phyloP scores from a whole-genome alignment of 2,113 vertebrate species.

The Pelvicachromis taeniatus region DNA sequence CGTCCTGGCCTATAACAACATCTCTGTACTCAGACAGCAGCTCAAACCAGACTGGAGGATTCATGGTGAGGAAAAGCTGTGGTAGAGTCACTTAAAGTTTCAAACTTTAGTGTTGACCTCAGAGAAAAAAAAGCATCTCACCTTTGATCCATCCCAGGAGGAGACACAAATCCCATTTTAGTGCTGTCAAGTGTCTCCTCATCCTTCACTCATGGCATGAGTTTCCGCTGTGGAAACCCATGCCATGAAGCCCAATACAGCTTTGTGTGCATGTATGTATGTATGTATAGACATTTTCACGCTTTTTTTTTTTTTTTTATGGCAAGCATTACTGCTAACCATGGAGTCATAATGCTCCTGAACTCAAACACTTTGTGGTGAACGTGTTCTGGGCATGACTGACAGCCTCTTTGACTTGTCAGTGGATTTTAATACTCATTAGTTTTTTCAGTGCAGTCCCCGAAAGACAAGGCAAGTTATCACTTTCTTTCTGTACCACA shows the following conservation, averaged over 20 bases:
- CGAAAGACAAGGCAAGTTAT: not conserved
- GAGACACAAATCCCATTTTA: not conserved
- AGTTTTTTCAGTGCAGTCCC: not conserved
- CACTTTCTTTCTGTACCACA: not conserved
- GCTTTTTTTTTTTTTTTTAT: not conserved
- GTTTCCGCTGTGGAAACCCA: not conserved
- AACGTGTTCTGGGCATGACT: not conserved
- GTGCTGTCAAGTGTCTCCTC: not conserved
- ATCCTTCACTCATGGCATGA: not conserved
- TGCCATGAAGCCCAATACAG: not conserved
- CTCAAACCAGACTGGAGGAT: constrained; percentile 86
- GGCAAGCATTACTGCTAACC: not conserved
- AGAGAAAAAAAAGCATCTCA: not conserved
- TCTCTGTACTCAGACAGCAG: constrained; percentile 87
- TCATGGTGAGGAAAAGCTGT: constrained; percentile 74
- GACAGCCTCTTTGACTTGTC: not conserved
- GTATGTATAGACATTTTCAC: not conserved
- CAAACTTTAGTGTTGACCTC: not conserved
- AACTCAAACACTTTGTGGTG: not conserved
- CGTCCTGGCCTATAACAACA: constrained; percentile 86
- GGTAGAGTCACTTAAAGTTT: not conserved
- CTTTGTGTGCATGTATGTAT: too few relatives aligned
- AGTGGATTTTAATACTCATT: not conserved
- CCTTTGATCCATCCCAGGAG: not conserved
- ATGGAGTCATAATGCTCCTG: not conserved